Conservation (phyloP, 1,140 invertebrate genomes). For the Ptiloglossa arizonensis region DNA sequence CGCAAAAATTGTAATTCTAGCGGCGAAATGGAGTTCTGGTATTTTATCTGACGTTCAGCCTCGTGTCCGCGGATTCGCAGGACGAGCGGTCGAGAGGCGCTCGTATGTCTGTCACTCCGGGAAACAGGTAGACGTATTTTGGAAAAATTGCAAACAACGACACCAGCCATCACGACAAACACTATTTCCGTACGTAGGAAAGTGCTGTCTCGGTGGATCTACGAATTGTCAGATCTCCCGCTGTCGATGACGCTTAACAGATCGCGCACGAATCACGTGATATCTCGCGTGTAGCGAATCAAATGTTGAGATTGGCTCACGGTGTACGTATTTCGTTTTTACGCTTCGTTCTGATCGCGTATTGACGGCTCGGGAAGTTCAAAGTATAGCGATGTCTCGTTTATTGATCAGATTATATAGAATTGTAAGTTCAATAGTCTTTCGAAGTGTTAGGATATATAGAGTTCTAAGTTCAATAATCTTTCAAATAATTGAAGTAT, state of each 20-base stretch:
- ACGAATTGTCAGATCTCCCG: neutral
- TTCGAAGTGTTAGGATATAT: no score
- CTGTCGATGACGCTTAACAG: neutral
- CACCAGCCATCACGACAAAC: neutral
- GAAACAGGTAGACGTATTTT: slow-evolving; percentile 6
- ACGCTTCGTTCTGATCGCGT: no score
- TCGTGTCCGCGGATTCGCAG: slow-evolving; percentile 29
- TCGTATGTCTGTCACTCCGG: slow-evolving; percentile 53
- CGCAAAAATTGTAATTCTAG: slow-evolving; percentile 37
- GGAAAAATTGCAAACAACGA: slow-evolving; percentile 63
- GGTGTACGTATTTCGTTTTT: no score
- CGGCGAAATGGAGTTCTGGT: slow-evolving; percentile 24
- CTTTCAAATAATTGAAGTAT: no score
- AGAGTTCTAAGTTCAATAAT: no score
- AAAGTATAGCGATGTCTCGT: no score
- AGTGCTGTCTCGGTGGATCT: neutral
- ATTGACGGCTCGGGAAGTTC: no score
- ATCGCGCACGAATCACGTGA: neutral
- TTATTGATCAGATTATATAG: no score
- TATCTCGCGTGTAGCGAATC: neutral
- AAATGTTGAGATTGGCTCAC: no score
- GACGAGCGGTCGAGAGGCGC: slow-evolving; percentile 21
- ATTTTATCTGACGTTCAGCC: slow-evolving; percentile 35
- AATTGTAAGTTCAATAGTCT: no score
- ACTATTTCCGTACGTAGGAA: neutral